Evolutionary conservation across 2,888 invertebrate species (phyloP), one percentile per base, ranked within the genome.

Genomic region (Campoplex capitator): DNA sequence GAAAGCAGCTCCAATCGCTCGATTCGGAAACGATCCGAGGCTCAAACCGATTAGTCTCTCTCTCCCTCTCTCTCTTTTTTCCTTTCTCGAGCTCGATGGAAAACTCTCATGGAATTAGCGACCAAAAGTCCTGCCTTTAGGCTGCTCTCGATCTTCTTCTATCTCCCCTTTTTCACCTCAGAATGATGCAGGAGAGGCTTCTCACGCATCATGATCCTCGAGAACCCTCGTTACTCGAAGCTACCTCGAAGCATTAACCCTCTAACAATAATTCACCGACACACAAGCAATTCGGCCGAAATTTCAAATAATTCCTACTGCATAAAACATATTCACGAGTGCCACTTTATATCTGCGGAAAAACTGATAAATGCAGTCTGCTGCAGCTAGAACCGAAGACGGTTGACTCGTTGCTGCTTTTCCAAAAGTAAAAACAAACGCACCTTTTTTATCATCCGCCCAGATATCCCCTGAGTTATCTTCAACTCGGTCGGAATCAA

Each of bases 51-150:
- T 85, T 83, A 83, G 82, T 85, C 62, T 62, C 23, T 11, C 23
- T 9, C 23, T 23, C 56, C 8, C 58, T 58, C 11, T 56, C 28
- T 28, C 28, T 28, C 58, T 58, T 1, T 62, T 13, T 32, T 16
- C 16, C 18, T 51, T 76, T 85, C 85, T 42, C 54, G 67, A 38
- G 58, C 83, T 70, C 68, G 82, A 83, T 83, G 28, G 58, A 28
- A 85, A 83, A 83, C 74, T 83, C 78, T 74, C 54, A 75, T 79
- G 82, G 78, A 83, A 85, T 83, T 79, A 85, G 78, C 62, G 73
- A 70, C 56, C 70, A 56, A 70, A 62, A 62, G 62, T 62, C 1
- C 1, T 6, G 28, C 62, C 75, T 28, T 75, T 51, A 51, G 68
- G 48, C 51, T 74, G 48, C 51, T 74, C 74, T 74, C 74, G 74